Conservation (phyloP, 2,797 vertebrate genomes). For the Neopelma chrysocephalum region DNA sequence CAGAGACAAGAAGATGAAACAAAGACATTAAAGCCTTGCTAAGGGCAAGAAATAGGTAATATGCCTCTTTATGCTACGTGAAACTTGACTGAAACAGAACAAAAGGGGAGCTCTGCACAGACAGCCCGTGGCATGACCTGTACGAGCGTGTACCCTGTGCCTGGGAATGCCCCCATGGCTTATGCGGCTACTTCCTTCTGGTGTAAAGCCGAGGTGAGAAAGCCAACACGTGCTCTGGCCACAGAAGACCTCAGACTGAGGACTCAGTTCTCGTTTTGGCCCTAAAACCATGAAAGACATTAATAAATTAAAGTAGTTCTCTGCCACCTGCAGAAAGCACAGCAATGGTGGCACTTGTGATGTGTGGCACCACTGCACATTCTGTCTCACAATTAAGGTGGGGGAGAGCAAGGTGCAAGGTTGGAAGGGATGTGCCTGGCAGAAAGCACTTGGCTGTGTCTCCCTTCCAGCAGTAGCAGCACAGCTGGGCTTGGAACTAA, state of each 20-base stretch:
- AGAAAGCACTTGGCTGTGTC: background rate
- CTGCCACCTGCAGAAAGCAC: background rate
- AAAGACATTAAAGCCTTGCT: background rate
- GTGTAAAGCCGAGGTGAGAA: background rate
- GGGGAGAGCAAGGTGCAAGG: background rate
- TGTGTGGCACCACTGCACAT: fast-evolving
- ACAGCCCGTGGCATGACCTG: background rate
- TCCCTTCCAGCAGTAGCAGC: background rate
- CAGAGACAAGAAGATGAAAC: background rate
- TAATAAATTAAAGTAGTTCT: background rate
- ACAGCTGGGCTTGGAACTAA: background rate
- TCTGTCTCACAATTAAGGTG: too few species aligned
- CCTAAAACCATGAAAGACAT: background rate
- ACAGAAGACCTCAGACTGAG: fast-evolving
- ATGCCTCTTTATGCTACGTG: background rate
- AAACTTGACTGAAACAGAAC: background rate
- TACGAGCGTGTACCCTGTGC: background rate
- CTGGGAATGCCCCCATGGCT: background rate
- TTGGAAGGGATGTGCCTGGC: background rate
- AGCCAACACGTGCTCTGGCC: background rate
- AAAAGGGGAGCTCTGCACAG: background rate
- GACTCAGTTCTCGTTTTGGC: background rate
- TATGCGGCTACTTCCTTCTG: background rate
- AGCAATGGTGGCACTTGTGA: background rate
- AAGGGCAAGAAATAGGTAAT: background rate